Conservation (phyloP, 2,888 invertebrate species). For the Lasioglossum oenotherae region DNA sequence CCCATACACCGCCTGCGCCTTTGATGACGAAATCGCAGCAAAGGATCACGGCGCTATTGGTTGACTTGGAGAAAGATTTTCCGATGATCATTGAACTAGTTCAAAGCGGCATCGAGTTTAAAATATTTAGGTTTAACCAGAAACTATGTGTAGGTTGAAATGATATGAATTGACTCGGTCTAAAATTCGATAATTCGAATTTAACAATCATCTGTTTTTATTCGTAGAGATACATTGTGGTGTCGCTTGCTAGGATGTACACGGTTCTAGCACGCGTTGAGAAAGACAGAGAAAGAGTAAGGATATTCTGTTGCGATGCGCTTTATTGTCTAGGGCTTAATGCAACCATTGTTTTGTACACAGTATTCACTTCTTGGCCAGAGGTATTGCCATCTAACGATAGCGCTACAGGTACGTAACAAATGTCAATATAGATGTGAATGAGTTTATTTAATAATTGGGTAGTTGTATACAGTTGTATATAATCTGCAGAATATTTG, state of each 20-base stretch:
- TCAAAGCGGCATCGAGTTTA: constrained; percentile 73
- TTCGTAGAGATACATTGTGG: constrained; percentile 66
- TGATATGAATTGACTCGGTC: constrained; percentile 23
- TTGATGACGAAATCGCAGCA: constrained; percentile 84
- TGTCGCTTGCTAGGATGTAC: constrained; percentile 74
- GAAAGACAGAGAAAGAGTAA: constrained; percentile 83
- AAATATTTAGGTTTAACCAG: constrained; percentile 71
- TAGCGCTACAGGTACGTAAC: constrained; percentile 66
- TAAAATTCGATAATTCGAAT: neutral
- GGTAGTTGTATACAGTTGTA: neutral
- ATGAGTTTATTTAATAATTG: neutral
- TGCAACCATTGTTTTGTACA: constrained; percentile 81
- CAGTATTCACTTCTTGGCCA: constrained; percentile 84
- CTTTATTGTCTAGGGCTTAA: constrained; percentile 83
- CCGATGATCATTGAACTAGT: constrained; percentile 71
- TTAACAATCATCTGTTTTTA: constrained; percentile 13
- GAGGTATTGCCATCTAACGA: constrained; percentile 83
- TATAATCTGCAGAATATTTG: constrained; percentile 79
- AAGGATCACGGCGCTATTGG: constrained; percentile 82
- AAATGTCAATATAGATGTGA: neutral
- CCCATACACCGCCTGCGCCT: constrained; percentile 84
- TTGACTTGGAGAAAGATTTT: constrained; percentile 77
- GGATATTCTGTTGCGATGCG: constrained; percentile 84
- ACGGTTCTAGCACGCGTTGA: constrained; percentile 76
- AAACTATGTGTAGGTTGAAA: constrained; percentile 62